Evolutionary conservation across 2,888 invertebrate species (phyloP).

Genomic region (Acleris holmiana): DNA sequence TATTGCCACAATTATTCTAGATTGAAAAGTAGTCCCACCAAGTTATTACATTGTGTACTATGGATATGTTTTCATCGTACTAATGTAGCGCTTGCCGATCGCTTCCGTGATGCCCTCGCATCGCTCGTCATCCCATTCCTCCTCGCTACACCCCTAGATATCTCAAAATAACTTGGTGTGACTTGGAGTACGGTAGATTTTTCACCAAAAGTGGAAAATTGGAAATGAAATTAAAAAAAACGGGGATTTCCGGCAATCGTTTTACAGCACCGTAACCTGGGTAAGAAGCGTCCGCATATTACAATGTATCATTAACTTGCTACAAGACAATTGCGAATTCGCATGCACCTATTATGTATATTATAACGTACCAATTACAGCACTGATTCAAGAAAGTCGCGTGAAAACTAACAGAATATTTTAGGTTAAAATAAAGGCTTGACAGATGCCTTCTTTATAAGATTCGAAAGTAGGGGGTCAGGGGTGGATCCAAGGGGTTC

Average conservation of each 20-base stretch:
- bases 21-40: no score
- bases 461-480: neutral
- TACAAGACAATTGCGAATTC: slow-evolving; percentile 21
- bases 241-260: neutral
- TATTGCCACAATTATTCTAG: neutral
- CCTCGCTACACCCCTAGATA: no score
- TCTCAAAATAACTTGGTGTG: no score
- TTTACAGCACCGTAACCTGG: slow-evolving; percentile 1
- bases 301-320: slow-evolving; percentile 15
- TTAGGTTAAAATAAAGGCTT: slow-evolving; percentile 1
- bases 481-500: no score
- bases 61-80: no score
- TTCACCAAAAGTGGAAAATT: no score
- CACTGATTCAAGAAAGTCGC: slow-evolving; percentile 15
- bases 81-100: no score
- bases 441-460: neutral
- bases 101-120: no score
- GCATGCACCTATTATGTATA: slow-evolving; percentile 30
- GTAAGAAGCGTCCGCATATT: slow-evolving; percentile 27
- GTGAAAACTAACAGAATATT: neutral
- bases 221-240: no score
- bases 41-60: no score
- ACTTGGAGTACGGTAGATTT: no score
- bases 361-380: neutral
- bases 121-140: no score